Percentiles rank a stretch among this genome's conserved stretches.
Conservation (phyloP, 1,140 invertebrate genomes). For the Leptoteleia sp. region DNA sequence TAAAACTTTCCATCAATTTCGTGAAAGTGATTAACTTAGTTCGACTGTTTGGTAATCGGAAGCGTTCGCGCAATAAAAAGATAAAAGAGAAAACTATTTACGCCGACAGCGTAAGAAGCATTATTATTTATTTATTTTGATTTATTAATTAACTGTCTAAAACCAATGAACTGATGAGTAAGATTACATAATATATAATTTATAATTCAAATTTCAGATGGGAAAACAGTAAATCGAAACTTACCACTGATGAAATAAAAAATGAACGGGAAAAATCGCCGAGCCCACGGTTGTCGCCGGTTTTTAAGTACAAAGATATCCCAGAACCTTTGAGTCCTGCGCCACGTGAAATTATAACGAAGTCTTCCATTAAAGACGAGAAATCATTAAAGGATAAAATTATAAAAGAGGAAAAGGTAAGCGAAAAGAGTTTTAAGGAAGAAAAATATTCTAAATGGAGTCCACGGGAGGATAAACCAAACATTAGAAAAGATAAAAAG, state of each 20-base stretch:
- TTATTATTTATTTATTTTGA: too few species aligned
- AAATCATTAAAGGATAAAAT: constrained; percentile 55
- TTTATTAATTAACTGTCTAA: too few species aligned
- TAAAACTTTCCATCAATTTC: constrained; percentile 37
- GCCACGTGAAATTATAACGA: constrained; percentile 70
- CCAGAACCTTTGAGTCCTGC: constrained; percentile 72
- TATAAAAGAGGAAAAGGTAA: constrained; percentile 70
- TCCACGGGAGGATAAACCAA: constrained; percentile 73
- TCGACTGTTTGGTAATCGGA: constrained; percentile 12
- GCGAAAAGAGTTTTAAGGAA: constrained; percentile 67
- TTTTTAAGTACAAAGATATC: constrained; percentile 70
- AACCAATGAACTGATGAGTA: too few species aligned
- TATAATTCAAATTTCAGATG: constrained; percentile 67
- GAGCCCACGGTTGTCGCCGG: constrained; percentile 66
- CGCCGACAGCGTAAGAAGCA: not conserved
- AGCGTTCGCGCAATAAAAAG: constrained; percentile 1
- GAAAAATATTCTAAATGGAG: constrained; percentile 69
- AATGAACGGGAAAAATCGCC: constrained; percentile 69
- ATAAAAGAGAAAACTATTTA: constrained; percentile 23
- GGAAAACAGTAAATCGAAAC: constrained; percentile 74
- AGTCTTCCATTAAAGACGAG: constrained; percentile 60
- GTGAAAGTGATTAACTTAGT: constrained; percentile 40
- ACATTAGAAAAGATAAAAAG: constrained; percentile 74
- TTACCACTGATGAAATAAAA: constrained; percentile 73
- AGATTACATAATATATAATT: too few species aligned